These are phyloP conservation scores for Cephus sareptanus DNA, from an alignment of 2,888 invertebrate species.

Conservation along the genomic window DNA sequence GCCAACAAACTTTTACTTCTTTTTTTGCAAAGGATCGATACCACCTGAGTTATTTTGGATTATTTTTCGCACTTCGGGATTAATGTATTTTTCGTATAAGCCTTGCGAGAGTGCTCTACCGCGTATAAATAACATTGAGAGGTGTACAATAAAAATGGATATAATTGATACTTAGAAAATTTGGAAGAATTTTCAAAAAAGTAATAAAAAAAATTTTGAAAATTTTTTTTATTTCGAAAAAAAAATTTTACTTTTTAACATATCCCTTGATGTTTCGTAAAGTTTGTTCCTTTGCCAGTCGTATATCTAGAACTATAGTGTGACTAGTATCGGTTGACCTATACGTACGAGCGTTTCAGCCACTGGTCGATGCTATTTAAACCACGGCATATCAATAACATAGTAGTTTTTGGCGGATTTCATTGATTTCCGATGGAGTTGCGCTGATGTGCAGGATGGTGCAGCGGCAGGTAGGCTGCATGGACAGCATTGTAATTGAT, in stretches of 20 bases:
- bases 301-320: neutral
- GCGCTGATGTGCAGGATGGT: slow-evolving; percentile 42
- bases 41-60: slow-evolving; percentile 53
- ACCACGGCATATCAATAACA: slow-evolving; percentile 58
- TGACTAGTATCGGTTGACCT: neutral
- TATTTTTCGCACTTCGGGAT: slow-evolving; percentile 44
- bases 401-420: slow-evolving; percentile 56
- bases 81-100: neutral
- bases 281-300: neutral
- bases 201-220: neutral
- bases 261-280: neutral
- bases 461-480: slow-evolving; percentile 27
- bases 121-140: neutral
- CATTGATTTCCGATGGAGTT: slow-evolving; percentile 61
- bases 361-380: slow-evolving; percentile 41
- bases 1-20: slow-evolving; percentile 43
- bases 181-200: neutral
- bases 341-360: neutral
- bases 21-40: slow-evolving; percentile 53
- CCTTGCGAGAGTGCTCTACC: neutral
- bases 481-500: slow-evolving; percentile 58
- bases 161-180: neutral
- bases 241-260: neutral
- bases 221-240: too few species aligned
- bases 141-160: neutral